Conservation (phyloP, 2,113 vertebrate species). For the Sylvietta virens region DNA sequence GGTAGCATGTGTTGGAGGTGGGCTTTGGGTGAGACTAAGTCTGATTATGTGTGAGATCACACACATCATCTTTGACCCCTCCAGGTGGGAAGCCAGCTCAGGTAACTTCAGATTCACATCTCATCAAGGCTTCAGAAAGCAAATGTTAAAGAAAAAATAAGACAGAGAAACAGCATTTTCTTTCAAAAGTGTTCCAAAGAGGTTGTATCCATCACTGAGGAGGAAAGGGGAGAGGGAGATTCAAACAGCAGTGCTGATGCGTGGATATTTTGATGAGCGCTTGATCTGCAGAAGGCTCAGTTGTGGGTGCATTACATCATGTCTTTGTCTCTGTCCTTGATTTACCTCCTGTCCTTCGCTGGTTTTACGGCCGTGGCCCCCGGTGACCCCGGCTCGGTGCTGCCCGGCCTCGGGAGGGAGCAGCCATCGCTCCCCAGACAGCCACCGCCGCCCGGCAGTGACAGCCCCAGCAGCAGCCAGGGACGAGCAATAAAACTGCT, state of each 20-base stretch:
- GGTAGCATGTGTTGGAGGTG: not conserved
- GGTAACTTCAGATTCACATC: not conserved
- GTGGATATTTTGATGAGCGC: not conserved
- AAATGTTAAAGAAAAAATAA: not conserved
- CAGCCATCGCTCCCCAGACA: constrained; percentile 28
- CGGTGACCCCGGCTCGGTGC: constrained; percentile 16
- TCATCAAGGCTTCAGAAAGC: not conserved
- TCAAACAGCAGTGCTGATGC: not conserved
- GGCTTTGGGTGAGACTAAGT: not conserved
- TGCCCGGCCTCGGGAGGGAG: constrained; percentile 27
- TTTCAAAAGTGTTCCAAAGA: not conserved
- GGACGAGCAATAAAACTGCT: constrained; percentile 68
- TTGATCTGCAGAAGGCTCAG: not conserved
- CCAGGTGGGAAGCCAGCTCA: not conserved
- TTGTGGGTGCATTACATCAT: not conserved
- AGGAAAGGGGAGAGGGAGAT: not conserved
- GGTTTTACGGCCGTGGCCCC: not conserved
- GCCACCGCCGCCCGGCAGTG: not conserved
- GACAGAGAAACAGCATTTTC: not conserved
- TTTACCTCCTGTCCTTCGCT: not conserved
- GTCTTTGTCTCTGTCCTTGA: constrained; percentile 36
- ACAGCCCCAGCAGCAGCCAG: constrained; percentile 45
- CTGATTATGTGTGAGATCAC: not conserved
- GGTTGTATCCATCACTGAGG: not conserved
- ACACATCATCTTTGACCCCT: not conserved